Evolutionary conservation across 2,797 vertebrate species (phyloP), one percentile per base, ranked within the genome.

Genomic region (Channa striata): DNA sequence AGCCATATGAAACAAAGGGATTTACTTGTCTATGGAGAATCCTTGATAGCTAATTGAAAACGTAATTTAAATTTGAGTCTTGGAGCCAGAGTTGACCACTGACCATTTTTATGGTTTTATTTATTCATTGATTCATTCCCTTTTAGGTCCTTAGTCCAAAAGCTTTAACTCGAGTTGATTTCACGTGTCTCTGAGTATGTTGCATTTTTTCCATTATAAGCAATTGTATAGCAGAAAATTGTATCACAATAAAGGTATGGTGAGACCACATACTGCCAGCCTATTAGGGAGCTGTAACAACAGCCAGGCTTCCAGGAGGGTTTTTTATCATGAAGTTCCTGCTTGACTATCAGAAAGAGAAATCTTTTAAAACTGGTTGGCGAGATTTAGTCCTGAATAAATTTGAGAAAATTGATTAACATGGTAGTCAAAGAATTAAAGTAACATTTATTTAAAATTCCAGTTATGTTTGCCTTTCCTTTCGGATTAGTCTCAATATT

Each of bases 221-320:
- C 12, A n/a, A 42, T 60, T 37, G 23, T 30, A 16, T 4, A 17
- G 40, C 21, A 3, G 13, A 30, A 8, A 5, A 16, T 5, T 17
- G 21, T 2, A 14, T 48, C 43, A 51, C 60, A 23, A 64, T 23
- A 8, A 56, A 34, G 46, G 25, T n/a, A 1, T 65, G 16, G 4
- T 37, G 50, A 62, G 37, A n/a, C 40, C 19, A 17, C 36, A 68
- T 1, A 47, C 21, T 50, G 42, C 59, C n/a, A 42, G 11, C 20
- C 30, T 30, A 57, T 63, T 50, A 36, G 20, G 17, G 53, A 63
- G 49, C 49, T 54, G 44, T 47, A 67, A 70, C 43, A 44, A 37
- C 59, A 62, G 54, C 57, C 36, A 17, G 33, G 51, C 42, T 58
- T 79, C 34, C 53, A 73, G 30, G 17, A 20, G 42, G 56, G 54